phyloP scores from a whole-genome alignment of 2,888 invertebrate species.

The Phyto melanocephala region DNA sequence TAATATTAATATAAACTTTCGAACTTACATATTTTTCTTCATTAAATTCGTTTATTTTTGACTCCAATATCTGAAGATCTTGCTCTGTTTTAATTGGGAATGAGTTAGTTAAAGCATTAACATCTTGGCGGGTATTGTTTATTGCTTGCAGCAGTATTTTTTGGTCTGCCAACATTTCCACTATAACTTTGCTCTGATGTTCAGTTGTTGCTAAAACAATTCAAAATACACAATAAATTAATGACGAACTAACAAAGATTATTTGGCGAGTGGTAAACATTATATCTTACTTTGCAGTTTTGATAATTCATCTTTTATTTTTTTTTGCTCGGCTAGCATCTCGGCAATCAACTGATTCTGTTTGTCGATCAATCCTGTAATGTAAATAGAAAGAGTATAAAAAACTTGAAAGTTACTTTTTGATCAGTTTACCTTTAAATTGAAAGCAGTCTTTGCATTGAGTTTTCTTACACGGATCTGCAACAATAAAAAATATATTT shows the following conservation, averaged over 20 bases:
- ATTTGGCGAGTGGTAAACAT: not conserved
- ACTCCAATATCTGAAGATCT: slow-evolving; percentile 5
- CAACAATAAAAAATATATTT: not conserved
- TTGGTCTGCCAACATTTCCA: slow-evolving; percentile 46
- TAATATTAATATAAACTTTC: no score
- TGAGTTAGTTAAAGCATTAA: not conserved
- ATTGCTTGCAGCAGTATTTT: slow-evolving; percentile 29
- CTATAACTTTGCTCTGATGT: slow-evolving; percentile 33
- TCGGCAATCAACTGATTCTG: slow-evolving; percentile 10
- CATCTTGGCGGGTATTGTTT: not conserved
- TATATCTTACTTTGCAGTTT: slow-evolving; percentile 46
- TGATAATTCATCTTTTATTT: no score
- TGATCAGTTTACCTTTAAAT: no score
- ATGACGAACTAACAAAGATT: no score
- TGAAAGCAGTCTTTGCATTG: not conserved
- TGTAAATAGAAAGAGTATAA: not conserved
- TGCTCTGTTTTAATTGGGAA: slow-evolving; percentile 32
- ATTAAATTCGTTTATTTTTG: slow-evolving; percentile 8
- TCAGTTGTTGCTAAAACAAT: slow-evolving; percentile 40
- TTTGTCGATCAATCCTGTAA: slow-evolving; percentile 24
- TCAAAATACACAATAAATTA: not conserved
- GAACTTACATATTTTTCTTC: slow-evolving; percentile 49
- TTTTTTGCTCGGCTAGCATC: slow-evolving; percentile 26
- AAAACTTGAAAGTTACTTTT: no score
- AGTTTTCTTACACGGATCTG: not conserved